Evolutionary conservation across 2,113 vertebrate genomes (phyloP).

Genomic region (Onychorhynchus coronatus): DNA sequence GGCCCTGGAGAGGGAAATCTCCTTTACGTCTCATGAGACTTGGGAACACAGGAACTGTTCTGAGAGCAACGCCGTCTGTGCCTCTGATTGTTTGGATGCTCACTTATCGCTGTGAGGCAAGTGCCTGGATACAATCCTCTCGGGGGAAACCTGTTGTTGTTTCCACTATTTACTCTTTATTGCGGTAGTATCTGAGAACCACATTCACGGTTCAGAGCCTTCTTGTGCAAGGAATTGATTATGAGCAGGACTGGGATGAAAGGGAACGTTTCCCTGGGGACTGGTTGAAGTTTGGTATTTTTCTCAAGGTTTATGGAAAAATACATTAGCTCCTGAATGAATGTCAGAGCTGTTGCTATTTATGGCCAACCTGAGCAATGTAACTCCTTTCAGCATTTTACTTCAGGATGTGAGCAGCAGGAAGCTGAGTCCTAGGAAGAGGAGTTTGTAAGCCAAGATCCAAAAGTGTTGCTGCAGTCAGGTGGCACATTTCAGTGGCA

Average conservation of each 20-base stretch:
- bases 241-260: background rate
- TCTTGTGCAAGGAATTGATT: background rate
- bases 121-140: background rate
- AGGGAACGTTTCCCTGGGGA: background rate
- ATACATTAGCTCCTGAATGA: background rate
- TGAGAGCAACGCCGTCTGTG: background rate
- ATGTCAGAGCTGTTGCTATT: background rate
- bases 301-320: background rate
- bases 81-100: background rate
- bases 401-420: background rate
- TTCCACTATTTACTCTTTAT: background rate
- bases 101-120: background rate
- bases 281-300: background rate
- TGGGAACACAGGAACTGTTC: background rate
- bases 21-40: background rate
- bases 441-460: background rate
- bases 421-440: background rate
- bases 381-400: background rate
- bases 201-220: background rate
- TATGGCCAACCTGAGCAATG: background rate
- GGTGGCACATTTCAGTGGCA: background rate
- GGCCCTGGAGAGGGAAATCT: background rate
- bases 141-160: background rate
- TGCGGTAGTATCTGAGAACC: background rate
- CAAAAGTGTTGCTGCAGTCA: accelerated